These are phyloP conservation scores for Marasmarcha lunaedactyla DNA, from an alignment of 2,888 invertebrate species.

Conservation along the genomic window DNA sequence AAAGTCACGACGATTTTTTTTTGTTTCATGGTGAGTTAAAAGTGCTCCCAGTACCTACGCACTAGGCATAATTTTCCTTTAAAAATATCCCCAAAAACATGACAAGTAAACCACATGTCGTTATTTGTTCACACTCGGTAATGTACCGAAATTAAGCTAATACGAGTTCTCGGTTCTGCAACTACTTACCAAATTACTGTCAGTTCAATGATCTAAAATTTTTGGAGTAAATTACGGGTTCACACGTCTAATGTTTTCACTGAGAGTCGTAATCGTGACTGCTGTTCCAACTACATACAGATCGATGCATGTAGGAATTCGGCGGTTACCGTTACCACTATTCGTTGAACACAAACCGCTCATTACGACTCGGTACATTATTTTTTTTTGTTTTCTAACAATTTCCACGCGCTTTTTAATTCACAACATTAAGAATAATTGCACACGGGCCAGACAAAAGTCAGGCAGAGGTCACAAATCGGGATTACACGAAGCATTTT, in stretches of 20 bases:
- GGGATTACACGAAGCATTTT: constrained; percentile 18
- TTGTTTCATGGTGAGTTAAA: constrained; percentile 8
- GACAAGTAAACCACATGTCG: constrained; percentile 42
- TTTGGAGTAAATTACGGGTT: constrained; percentile 62
- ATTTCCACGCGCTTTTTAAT: constrained; percentile 1
- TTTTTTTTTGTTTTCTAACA: constrained; percentile 19
- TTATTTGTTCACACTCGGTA: constrained; percentile 37
- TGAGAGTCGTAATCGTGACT: constrained; percentile 52
- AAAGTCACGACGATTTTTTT: constrained; percentile 19
- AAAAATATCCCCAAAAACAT: constrained; percentile 20
- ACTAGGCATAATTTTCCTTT: constrained; percentile 3
- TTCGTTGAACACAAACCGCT: constrained; percentile 29
- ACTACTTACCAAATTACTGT: constrained; percentile 48
- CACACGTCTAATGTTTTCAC: constrained; percentile 62
- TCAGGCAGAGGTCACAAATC: constrained; percentile 19
- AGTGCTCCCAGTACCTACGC: constrained; percentile 8
- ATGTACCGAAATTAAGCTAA: constrained; percentile 39
- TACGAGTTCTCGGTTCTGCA: constrained; percentile 33
- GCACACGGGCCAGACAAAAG: constrained; percentile 18
- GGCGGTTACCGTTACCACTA: constrained; percentile 47
- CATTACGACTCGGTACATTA: constrained; percentile 32
- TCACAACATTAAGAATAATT: constrained; percentile 6
- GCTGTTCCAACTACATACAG: constrained; percentile 40
- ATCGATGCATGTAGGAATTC: constrained; percentile 53
- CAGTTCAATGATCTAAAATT: constrained; percentile 60